phyloP scores from a whole-genome alignment of 1,140 invertebrate species.

The Drosophila fuyamai region DNA sequence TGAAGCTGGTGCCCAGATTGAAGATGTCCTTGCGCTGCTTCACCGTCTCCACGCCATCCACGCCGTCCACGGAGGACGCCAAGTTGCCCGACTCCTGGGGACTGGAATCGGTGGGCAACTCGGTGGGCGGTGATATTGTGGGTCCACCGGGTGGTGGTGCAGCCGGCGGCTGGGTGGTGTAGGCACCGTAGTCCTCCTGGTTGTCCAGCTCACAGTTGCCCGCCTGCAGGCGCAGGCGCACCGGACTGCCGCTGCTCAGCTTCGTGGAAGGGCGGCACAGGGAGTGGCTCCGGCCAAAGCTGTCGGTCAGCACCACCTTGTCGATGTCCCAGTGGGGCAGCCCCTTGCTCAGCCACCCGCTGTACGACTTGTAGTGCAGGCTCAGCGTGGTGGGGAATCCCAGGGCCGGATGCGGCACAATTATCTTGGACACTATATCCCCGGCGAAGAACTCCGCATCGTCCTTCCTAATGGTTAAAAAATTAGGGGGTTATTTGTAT shows the following conservation, averaged over 20 bases:
- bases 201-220: conserved; percentile 90
- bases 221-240: conserved; percentile 89
- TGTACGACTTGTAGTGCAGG: conserved; percentile 94
- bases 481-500: neutral
- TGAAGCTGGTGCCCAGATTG: conserved; percentile 79
- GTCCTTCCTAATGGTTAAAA: conserved; percentile 87
- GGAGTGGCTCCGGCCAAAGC: conserved; percentile 92
- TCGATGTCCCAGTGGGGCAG: conserved; percentile 91
- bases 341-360: conserved; percentile 96
- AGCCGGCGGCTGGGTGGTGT: conserved; percentile 58
- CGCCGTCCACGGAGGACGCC: conserved; percentile 43
- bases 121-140: conserved; percentile 1
- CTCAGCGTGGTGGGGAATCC: conserved; percentile 89
- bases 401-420: conserved; percentile 94
- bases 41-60: conserved; percentile 60
- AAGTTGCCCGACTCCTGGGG: conserved; percentile 63
- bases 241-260: conserved; percentile 90
- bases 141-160: neutral
- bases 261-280: conserved; percentile 91
- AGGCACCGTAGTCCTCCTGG: conserved; percentile 79
- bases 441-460: conserved; percentile 91
- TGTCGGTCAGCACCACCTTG: conserved; percentile 93
- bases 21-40: conserved; percentile 81
- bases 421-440: conserved; percentile 90
- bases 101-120: conserved; percentile 60